A percentile compares a stretch with the other conserved stretches of the same genome.
Conservation (phyloP, 2,797 vertebrate genomes). For the Cottoperca gobio region DNA sequence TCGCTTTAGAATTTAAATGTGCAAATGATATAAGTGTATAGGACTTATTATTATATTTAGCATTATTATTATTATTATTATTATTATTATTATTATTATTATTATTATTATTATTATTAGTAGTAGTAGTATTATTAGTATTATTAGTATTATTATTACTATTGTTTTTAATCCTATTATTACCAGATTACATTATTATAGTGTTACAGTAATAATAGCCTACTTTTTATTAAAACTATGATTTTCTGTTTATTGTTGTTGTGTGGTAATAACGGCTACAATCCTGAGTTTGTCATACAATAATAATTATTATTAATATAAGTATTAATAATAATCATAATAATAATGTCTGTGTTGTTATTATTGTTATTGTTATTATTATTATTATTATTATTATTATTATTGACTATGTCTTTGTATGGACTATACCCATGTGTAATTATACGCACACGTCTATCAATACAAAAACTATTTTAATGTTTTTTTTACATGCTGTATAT, state of each 20-base stretch:
- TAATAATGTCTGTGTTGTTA: no score
- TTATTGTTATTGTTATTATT: not conserved
- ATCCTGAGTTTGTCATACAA: not conserved
- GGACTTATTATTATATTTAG: no score
- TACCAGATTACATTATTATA: not conserved
- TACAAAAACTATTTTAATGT: not conserved
- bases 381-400: not conserved
- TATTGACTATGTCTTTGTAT: not conserved
- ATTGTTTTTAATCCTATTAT: not conserved
- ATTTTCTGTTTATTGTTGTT: not conserved
- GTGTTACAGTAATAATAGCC: not conserved
- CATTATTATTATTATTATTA: not conserved
- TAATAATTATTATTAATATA: not conserved
- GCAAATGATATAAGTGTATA: not conserved
- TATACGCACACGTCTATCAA: slow-evolving; percentile 17
- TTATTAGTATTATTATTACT: not conserved
- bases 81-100: not conserved
- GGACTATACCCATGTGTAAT: not conserved
- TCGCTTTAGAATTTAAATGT: not conserved
- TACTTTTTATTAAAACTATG: not conserved
- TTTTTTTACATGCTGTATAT: not conserved
- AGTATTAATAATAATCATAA: not conserved
- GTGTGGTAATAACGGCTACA: not conserved
- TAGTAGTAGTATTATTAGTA: no score
- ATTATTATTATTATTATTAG: not conserved